A percentile compares a stretch with the other conserved stretches of the same genome.
Evolutionary conservation across 1,140 invertebrate species (phyloP).

Genomic region (Scaptomyza hsui): DNA sequence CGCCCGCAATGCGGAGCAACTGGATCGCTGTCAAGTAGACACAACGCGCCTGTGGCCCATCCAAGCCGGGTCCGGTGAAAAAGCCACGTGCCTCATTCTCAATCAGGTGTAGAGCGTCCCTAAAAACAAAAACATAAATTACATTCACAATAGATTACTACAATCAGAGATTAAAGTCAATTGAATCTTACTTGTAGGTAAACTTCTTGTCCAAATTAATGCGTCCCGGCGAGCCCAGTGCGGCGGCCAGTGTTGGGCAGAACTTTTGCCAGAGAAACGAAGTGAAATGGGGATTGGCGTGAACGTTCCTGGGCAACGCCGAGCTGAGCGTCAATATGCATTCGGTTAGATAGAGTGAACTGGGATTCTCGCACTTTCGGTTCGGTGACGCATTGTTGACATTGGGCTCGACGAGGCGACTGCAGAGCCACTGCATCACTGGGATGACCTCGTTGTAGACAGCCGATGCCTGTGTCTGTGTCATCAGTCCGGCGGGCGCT

Average conservation of each 20-base stretch:
- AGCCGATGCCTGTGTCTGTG: constrained; percentile 88
- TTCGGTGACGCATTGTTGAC: constrained; percentile 84
- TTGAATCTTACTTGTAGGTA: constrained; percentile 77
- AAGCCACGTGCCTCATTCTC: constrained; percentile 83
- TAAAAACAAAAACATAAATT: constrained; percentile 5
- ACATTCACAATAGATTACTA: background rate
- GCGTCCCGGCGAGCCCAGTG: constrained; percentile 90
- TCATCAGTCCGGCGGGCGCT: constrained; percentile 81
- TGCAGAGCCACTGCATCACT: constrained; percentile 94
- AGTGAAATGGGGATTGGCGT: constrained; percentile 92
- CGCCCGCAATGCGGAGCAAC: constrained; percentile 93
- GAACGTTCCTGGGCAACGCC: constrained; percentile 91
- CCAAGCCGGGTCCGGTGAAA: constrained; percentile 79
- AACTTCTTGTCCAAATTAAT: constrained; percentile 84
- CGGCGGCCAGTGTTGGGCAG: constrained; percentile 93
- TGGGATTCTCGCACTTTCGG: constrained; percentile 87
- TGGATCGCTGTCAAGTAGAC: constrained; percentile 88
- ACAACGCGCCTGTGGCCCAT: constrained; percentile 81
- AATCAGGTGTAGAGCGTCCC: constrained; percentile 83
- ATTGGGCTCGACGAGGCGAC: constrained; percentile 90
- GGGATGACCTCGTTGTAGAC: constrained; percentile 95
- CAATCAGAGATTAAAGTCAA: background rate
- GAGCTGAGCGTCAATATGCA: constrained; percentile 93
- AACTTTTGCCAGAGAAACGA: constrained; percentile 96
- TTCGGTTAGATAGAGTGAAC: constrained; percentile 91